These are phyloP conservation scores for Epicampocera succincta DNA, from an alignment of 2,888 invertebrate species.

Conservation along the genomic window DNA sequence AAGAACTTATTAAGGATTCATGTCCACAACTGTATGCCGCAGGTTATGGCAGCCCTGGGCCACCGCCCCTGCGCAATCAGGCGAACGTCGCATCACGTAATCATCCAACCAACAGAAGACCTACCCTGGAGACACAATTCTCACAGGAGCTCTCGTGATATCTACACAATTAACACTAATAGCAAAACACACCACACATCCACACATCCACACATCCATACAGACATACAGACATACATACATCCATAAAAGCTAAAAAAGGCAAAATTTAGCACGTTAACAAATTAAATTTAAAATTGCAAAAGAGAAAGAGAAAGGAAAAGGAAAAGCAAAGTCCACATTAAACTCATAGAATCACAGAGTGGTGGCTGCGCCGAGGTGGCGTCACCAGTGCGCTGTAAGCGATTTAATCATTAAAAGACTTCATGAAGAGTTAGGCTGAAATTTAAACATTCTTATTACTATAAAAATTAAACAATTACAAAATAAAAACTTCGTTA, in stretches of 20 bases:
- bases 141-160: conserved; percentile 83
- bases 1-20: conserved; percentile 82
- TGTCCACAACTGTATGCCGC: conserved; percentile 82
- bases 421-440: conserved; percentile 24
- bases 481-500: conserved; percentile 57
- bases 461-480: conserved; percentile 27
- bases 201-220: conserved; percentile 55
- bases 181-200: conserved; percentile 68
- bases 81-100: conserved; percentile 71
- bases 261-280: conserved; percentile 59
- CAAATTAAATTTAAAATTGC: conserved; percentile 65
- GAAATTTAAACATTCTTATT: conserved; percentile 44
- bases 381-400: conserved; percentile 15
- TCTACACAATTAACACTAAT: conserved; percentile 80
- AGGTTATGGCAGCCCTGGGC: conserved; percentile 81
- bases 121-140: conserved; percentile 82
- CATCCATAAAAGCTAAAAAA: conserved; percentile 32
- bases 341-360: conserved; percentile 44
- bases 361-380: conserved; percentile 28
- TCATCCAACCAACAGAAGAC: conserved; percentile 78
- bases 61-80: conserved; percentile 81
- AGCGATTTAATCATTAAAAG: conserved; percentile 18
- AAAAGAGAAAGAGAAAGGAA: conserved; percentile 25
- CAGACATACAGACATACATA: conserved; percentile 18
- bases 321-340: conserved; percentile 13